A percentile compares a stretch with the other conserved stretches of the same genome.
These are phyloP conservation scores for Heloderma charlesbogerti DNA, from an alignment of 2,113 vertebrate species.

Conservation along the genomic window DNA sequence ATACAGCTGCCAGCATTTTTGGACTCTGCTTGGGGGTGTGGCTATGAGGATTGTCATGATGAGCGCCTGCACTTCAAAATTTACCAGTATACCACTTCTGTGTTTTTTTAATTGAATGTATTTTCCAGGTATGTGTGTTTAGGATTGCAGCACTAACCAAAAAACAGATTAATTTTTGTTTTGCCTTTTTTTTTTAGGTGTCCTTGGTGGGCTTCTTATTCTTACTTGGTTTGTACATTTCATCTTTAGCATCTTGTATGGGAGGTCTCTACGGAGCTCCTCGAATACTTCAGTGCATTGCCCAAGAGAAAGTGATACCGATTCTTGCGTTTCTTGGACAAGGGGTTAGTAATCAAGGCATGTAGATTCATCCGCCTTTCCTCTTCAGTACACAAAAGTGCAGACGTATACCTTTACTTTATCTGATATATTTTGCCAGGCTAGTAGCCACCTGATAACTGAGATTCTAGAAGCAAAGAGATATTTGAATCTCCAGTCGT, in stretches of 20 bases:
- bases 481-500: not conserved
- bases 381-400: not conserved
- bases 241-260: slow-evolving; percentile 98
- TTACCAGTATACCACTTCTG: too few relatives aligned
- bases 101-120: accelerated
- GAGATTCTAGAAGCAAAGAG: not conserved
- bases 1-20: too few relatives aligned
- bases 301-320: slow-evolving; percentile 94
- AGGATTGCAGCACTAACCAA: not conserved
- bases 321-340: slow-evolving; percentile 83
- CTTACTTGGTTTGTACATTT: slow-evolving; percentile 95
- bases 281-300: slow-evolving; percentile 95
- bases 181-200: slow-evolving; percentile 81
- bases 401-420: not conserved
- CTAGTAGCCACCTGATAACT: not conserved
- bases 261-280: slow-evolving; percentile 94
- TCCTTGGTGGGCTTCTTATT: slow-evolving; percentile 98
- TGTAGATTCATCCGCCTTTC: not conserved
- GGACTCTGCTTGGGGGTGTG: too few relatives aligned
- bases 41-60: too few relatives aligned
- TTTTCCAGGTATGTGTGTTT: not conserved
- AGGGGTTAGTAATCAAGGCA: slow-evolving; percentile 83
- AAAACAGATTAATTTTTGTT: not conserved
- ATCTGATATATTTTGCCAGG: not conserved
- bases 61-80: too few relatives aligned